Percentiles rank a stretch among this genome's conserved stretches.
These are phyloP conservation scores for Noctua janthe DNA, from an alignment of 2,888 invertebrate genomes.

Conservation along the genomic window DNA sequence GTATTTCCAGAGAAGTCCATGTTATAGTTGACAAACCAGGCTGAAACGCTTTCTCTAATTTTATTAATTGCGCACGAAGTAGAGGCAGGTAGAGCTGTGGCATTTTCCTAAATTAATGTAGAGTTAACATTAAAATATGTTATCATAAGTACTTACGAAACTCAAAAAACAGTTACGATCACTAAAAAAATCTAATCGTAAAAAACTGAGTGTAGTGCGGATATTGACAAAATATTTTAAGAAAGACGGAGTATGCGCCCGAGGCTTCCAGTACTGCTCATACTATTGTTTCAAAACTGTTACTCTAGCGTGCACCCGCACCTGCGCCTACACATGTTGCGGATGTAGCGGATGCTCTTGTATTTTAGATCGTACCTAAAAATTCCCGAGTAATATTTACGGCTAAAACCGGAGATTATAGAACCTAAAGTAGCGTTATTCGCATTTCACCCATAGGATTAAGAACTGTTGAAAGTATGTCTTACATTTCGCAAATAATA, in stretches of 20 bases:
- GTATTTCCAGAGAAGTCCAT: constrained; percentile 95
- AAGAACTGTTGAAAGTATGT: not conserved
- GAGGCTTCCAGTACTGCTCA: not conserved
- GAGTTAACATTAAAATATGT: constrained; percentile 37
- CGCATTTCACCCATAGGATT: not conserved
- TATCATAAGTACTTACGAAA: not conserved
- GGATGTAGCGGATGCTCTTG: not conserved
- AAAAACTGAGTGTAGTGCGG: not conserved
- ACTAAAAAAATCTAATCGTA: not conserved
- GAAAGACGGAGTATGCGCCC: not conserved
- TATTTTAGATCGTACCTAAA: not conserved
- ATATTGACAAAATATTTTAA: not conserved
- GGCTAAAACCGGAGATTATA: not conserved
- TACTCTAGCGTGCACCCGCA: not conserved
- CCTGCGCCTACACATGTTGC: not conserved
- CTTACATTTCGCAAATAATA: not conserved
- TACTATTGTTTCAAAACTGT: not conserved
- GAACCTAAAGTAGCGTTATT: too few species aligned
- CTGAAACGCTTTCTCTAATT: constrained; percentile 93
- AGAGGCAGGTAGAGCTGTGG: constrained; percentile 93
- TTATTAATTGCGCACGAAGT: constrained; percentile 92
- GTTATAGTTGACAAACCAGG: constrained; percentile 94
- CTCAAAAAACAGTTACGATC: not conserved
- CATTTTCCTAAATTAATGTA: constrained; percentile 84
- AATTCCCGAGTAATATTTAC: not conserved